Base-by-base conservation (phyloP, 2,888 invertebrate species). In the Clepsis dumicolana region DNA sequence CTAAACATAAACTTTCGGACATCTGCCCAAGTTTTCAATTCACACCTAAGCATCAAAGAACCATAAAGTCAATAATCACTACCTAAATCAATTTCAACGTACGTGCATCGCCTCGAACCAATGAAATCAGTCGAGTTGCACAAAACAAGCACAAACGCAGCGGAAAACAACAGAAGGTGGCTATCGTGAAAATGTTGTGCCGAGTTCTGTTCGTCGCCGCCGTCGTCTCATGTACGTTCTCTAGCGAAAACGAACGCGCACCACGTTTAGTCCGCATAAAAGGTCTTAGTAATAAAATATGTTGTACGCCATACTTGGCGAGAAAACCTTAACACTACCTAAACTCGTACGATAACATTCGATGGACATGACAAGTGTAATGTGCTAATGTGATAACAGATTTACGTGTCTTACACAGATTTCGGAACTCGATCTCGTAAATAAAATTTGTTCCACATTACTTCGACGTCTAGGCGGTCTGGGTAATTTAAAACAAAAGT, bases 151-250 rank as follows among this genome's bases (percentile, higher is more conserved):
- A 62, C 59, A 41, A 52, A 38, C 48, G 48, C 53, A 4, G 38
- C 62, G 27, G n/a, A 14, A 50, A 62, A 54, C 54, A 66, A 50
- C 63, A 27, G 21, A 87, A 85, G 79, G 72, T 72, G 76, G 63
- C 73, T 48, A 25, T 52, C 61, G 61, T 21, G 61, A 77, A 72
- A 77, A 91, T 92, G 90, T 88, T 86, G 87, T 88, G 89, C 75
- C 89, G 88, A 72, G 81, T 79, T 70, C 74, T 92, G 74, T 77
- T 89, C 75, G 79, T 87, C 72, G 82, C 82, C 65, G 77, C 81
- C 81, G 87, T 82, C 77, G 72, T 91, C 81, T 83, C 89, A 91
- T 93, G 93, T 93, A 92, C 88, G 93, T 93, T 90, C 76, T 76
- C 81, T 79, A 80, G 82, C 76, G 80, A 79, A 78, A 73, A 77